phyloP scores from a whole-genome alignment of 1,140 invertebrate species.

The Macrosteles quadrilineatus region DNA sequence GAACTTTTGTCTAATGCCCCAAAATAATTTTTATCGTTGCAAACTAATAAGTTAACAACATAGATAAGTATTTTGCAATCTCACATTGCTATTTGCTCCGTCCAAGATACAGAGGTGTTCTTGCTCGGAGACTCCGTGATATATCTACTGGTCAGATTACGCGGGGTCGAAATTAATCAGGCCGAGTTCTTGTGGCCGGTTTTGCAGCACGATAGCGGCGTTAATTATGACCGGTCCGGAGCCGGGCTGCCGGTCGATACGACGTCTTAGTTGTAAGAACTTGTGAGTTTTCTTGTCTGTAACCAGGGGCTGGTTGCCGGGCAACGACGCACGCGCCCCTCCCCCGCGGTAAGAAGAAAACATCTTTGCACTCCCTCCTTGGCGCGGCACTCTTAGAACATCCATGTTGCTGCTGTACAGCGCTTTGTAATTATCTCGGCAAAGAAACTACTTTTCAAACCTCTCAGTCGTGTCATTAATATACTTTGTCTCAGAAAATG shows the following conservation, averaged over 20 bases:
- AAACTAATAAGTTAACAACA: no score
- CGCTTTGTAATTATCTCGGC: no score
- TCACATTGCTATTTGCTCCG: no score
- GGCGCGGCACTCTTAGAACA: no score
- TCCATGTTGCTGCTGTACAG: no score
- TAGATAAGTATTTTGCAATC: no score
- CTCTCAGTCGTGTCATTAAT: no score
- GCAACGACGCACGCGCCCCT: slow-evolving; percentile 5
- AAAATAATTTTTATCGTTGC: no score
- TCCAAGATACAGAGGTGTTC: background rate
- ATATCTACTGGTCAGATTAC: slow-evolving; percentile 13
- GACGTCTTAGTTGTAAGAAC: slow-evolving; percentile 20
- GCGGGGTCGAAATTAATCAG: slow-evolving; percentile 21
- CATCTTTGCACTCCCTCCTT: background rate
- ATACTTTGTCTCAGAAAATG: no score
- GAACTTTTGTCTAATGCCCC: no score
- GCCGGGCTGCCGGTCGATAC: background rate
- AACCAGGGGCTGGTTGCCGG: slow-evolving; percentile 1
- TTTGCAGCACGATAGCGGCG: slow-evolving; percentile 14
- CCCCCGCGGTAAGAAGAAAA: background rate
- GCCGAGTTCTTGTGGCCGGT: background rate
- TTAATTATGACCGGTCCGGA: background rate
- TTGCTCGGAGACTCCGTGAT: background rate
- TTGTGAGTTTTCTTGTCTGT: slow-evolving; percentile 17
- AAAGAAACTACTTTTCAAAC: no score